Conservation (phyloP, 2,888 invertebrate genomes). For the Salpingus planirostris region DNA sequence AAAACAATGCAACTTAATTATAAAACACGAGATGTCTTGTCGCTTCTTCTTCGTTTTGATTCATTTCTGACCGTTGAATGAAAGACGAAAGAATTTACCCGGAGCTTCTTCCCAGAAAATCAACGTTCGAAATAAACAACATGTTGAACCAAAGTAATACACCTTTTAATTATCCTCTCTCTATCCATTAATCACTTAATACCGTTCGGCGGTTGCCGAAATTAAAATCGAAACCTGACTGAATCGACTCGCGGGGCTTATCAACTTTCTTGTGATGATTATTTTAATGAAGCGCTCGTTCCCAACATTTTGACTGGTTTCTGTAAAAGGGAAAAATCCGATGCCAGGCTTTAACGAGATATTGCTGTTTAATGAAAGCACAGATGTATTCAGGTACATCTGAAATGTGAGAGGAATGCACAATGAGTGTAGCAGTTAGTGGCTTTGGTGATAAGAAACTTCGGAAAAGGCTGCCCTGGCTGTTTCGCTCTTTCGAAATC, state of each 20-base stretch:
- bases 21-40: slow-evolving; percentile 12
- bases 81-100: neutral
- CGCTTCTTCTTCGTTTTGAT: slow-evolving; percentile 8
- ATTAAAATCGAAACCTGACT: no score
- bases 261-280: no score
- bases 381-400: slow-evolving; percentile 17
- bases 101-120: neutral
- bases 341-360: slow-evolving; percentile 15
- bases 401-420: slow-evolving; percentile 15
- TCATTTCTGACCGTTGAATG: no score
- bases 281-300: no score
- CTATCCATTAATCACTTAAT: no score
- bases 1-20: slow-evolving; percentile 16
- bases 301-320: no score
- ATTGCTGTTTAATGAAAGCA: slow-evolving; percentile 16
- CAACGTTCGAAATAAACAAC: neutral
- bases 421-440: slow-evolving; percentile 15
- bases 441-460: slow-evolving; percentile 17
- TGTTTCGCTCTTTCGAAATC: slow-evolving; percentile 10
- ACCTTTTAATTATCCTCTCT: no score
- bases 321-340: slow-evolving; percentile 8
- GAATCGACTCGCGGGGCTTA: no score
- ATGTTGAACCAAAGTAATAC: no score
- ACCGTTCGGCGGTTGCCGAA: no score
- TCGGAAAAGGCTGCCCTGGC: slow-evolving; percentile 14